A percentile compares a stretch with the other conserved stretches of the same genome.
phyloP scores from a whole-genome alignment of 2,888 invertebrate species.

The Malthinus flaveolus region DNA sequence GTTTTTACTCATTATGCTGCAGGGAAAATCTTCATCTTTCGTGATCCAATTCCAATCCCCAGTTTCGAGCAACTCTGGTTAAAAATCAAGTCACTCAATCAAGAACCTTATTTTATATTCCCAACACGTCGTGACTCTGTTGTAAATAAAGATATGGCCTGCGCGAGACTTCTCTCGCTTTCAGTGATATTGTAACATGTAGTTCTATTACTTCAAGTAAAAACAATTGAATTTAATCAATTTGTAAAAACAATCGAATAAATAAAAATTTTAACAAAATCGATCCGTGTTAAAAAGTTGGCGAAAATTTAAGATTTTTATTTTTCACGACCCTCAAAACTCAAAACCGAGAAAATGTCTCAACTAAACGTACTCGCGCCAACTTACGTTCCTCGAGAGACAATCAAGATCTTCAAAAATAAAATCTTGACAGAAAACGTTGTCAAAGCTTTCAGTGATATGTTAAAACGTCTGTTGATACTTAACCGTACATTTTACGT shows the following conservation, averaged over 20 bases:
- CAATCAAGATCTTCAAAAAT: conserved; percentile 35
- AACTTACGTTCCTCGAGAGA: conserved; percentile 29
- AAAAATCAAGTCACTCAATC: conserved; percentile 58
- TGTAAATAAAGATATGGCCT: conserved; percentile 57
- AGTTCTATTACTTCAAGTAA: conserved; percentile 25
- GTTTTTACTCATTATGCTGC: conserved; percentile 28
- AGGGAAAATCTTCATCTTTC: conserved; percentile 45
- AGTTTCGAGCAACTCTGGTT: conserved; percentile 49
- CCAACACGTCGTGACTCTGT: conserved; percentile 45
- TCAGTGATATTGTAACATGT: conserved; percentile 29
- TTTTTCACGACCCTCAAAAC: neutral
- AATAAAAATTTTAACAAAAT: neutral
- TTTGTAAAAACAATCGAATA: neutral
- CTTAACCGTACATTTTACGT: conserved; percentile 7
- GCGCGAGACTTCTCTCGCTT: conserved; percentile 40
- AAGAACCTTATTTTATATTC: conserved; percentile 54
- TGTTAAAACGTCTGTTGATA: conserved; percentile 19
- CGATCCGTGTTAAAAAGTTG: neutral
- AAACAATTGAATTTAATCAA: neutral
- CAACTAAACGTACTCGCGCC: conserved; percentile 22
- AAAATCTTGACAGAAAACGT: conserved; percentile 30
- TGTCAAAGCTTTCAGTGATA: conserved; percentile 26
- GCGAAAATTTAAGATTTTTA: neutral
- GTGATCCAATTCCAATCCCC: conserved; percentile 50
- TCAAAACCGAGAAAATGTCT: neutral